Evolutionary conservation across 2,113 vertebrate species (phyloP).

Genomic region (Sisor rabdophorus): DNA sequence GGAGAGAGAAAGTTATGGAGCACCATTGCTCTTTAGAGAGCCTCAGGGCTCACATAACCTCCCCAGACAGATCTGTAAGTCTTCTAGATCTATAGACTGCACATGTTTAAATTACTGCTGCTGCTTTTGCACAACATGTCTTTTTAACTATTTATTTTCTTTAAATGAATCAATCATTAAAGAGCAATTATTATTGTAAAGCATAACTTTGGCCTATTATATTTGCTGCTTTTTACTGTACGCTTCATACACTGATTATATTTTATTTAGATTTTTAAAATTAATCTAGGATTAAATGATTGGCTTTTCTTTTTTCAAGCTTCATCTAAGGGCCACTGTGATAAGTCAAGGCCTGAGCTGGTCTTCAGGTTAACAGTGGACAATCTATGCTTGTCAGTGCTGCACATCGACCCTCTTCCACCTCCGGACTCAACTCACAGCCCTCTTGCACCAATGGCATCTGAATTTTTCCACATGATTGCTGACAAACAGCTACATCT

Average conservation of each 20-base stretch:
- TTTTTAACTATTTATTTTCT: not conserved
- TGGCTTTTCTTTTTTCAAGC: slow-evolving; percentile 68
- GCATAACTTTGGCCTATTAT: not conserved
- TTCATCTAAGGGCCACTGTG: slow-evolving; percentile 81
- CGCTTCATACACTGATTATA: not conserved
- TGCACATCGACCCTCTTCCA: slow-evolving; percentile 93
- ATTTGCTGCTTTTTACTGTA: not conserved
- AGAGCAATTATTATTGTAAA: not conserved
- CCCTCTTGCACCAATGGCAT: slow-evolving; percentile 82
- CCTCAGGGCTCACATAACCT: slow-evolving; percentile 69
- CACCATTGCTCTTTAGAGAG: slow-evolving; percentile 63
- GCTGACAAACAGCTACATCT: slow-evolving; percentile 72
- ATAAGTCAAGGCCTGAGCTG: slow-evolving; percentile 91
- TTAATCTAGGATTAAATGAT: no score
- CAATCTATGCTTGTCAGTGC: slow-evolving; percentile 82
- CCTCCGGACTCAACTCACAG: slow-evolving; percentile 82
- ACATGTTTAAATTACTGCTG: not conserved
- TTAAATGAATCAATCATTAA: not conserved
- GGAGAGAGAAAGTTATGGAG: slow-evolving; percentile 68
- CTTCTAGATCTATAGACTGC: not conserved
- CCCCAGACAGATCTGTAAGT: slow-evolving; percentile 80
- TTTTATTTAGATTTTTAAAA: not conserved
- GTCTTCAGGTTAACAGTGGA: slow-evolving; percentile 82
- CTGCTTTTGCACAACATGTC: not conserved
- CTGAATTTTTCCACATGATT: slow-evolving; percentile 83